Evolutionary conservation across 1,140 invertebrate genomes (phyloP).

Genomic region (Procambarus clarkii): DNA sequence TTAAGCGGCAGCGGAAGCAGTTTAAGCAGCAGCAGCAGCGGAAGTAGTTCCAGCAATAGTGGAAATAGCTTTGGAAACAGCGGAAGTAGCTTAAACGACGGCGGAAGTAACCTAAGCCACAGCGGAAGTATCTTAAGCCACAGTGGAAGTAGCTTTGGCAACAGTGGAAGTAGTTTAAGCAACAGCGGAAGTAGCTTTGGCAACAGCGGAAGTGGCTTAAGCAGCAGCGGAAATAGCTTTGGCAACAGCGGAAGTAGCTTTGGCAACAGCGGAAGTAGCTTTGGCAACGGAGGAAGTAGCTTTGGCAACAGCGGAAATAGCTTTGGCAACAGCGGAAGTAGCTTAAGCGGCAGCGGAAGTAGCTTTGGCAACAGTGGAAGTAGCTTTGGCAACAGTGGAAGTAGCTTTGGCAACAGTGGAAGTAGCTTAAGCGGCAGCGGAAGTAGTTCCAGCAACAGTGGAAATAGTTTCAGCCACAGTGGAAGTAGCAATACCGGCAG

Average conservation of each 20-base stretch:
- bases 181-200: background rate
- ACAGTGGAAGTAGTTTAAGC: background rate
- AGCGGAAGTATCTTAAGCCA: background rate
- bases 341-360: background rate
- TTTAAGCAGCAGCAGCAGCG: background rate
- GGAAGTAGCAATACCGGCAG: background rate
- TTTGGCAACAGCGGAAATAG: background rate
- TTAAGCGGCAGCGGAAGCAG: background rate
- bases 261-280: background rate
- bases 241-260: background rate
- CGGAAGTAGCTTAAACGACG: background rate
- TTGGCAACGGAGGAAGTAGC: background rate
- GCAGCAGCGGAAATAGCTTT: background rate
- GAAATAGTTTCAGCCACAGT: background rate
- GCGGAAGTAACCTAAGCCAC: background rate
- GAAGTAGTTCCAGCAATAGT: background rate
- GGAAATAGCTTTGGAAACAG: background rate
- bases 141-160: background rate
- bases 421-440: background rate
- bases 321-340: background rate
- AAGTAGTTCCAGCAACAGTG: background rate
- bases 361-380: background rate
- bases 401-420: background rate
- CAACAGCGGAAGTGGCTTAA: background rate
- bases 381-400: background rate